Conservation (phyloP, 2,113 vertebrate species). For the Eudorcas thomsonii region DNA sequence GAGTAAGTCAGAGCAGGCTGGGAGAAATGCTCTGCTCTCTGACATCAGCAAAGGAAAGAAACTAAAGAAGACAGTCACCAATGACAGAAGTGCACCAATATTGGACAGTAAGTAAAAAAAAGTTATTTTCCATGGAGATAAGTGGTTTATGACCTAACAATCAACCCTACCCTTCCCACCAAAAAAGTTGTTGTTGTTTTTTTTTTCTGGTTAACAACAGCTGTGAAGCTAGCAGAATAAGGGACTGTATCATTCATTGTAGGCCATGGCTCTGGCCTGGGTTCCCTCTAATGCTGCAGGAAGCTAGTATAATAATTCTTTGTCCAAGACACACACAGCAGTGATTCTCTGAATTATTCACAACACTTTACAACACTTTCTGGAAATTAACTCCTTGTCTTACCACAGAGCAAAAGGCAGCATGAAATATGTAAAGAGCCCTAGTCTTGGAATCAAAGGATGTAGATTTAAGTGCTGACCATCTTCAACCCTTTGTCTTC, state of each 20-base stretch:
- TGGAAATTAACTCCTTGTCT: slow-evolving; percentile 61
- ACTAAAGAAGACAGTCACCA: slow-evolving; percentile 95
- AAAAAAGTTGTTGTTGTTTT: not conserved
- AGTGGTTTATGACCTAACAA: not conserved
- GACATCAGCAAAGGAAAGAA: slow-evolving; percentile 93
- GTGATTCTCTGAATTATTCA: slow-evolving; percentile 65
- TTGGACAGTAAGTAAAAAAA: slow-evolving; percentile 90
- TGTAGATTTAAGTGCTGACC: not conserved
- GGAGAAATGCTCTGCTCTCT: slow-evolving; percentile 89
- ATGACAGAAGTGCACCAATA: slow-evolving; percentile 91
- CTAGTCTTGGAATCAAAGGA: not conserved
- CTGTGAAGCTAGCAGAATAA: slow-evolving; percentile 68
- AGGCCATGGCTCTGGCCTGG: slow-evolving; percentile 39
- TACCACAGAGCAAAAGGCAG: not conserved
- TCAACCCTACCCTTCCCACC: not conserved
- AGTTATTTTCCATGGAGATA: not conserved
- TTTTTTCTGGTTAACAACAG: slow-evolving; percentile 44
- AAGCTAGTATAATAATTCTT: slow-evolving; percentile 75
- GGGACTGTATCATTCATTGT: slow-evolving; percentile 54
- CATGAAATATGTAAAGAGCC: not conserved
- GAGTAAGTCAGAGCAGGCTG: slow-evolving; percentile 85
- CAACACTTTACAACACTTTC: slow-evolving; percentile 45
- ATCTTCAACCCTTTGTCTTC: not conserved
- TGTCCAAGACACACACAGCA: slow-evolving; percentile 71
- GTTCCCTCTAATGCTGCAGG: slow-evolving; percentile 49